phyloP scores from a whole-genome alignment of 2,888 invertebrate species.

The Phragmatobia fuliginosa region DNA sequence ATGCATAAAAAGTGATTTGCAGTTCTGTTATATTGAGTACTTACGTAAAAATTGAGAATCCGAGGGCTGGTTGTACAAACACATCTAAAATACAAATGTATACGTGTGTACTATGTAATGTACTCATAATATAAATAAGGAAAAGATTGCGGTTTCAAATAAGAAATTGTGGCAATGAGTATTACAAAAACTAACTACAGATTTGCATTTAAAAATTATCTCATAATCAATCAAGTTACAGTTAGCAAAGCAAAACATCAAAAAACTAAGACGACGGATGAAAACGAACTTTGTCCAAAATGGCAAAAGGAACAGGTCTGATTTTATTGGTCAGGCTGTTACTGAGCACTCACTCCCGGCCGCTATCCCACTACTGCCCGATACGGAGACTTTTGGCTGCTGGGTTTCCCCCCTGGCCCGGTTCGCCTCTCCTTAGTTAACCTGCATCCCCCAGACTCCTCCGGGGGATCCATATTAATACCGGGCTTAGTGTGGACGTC shows the following conservation, averaged over 20 bases:
- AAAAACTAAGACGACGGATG: not conserved
- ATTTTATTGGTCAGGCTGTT: slow-evolving; percentile 91
- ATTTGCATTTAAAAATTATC: too few relatives aligned
- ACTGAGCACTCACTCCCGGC: slow-evolving; percentile 97
- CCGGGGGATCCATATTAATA: slow-evolving; percentile 97
- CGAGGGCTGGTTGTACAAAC: too few relatives aligned
- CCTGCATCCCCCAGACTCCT: slow-evolving; percentile 91
- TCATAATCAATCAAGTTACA: too few relatives aligned
- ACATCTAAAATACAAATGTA: not conserved
- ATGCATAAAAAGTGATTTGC: too few relatives aligned
- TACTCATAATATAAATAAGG: too few relatives aligned
- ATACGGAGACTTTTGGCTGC: slow-evolving; percentile 99
- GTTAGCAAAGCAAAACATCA: not conserved
- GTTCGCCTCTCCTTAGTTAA: slow-evolving; percentile 98
- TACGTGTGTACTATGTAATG: too few relatives aligned
- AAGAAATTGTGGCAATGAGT: too few relatives aligned
- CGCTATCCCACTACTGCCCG: slow-evolving; percentile 99
- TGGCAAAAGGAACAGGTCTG: slow-evolving; percentile 83
- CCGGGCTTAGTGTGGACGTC: slow-evolving; percentile 98
- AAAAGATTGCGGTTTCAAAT: too few relatives aligned
- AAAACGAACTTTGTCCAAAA: slow-evolving; percentile 10
- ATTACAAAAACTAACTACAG: too few relatives aligned
- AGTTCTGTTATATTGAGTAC: not conserved
- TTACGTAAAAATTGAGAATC: not conserved
- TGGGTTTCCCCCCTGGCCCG: slow-evolving; percentile 99